phyloP scores from a whole-genome alignment of 23 tunicate species.

The Ciona savignyi region DNA sequence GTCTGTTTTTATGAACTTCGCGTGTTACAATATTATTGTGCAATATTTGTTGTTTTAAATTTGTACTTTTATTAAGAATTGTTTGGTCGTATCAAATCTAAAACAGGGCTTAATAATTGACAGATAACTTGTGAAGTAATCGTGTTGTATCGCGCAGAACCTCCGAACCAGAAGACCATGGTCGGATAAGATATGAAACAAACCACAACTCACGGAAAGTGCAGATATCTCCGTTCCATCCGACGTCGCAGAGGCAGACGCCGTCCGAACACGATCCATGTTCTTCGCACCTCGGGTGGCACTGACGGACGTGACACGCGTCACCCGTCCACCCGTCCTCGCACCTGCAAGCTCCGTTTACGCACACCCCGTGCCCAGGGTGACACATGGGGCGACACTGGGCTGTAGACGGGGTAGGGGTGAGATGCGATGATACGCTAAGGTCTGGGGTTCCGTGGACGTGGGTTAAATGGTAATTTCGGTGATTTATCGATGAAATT shows the following conservation, averaged over 20 bases:
- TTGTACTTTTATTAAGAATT: too few species aligned
- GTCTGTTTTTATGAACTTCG: too few species aligned
- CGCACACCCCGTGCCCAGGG: slow-evolving; percentile 59
- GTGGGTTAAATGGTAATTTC: background rate
- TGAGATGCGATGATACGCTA: background rate
- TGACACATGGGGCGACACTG: slow-evolving; percentile 50
- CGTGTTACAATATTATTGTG: background rate
- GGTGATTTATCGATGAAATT: background rate
- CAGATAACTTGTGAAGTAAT: too few species aligned
- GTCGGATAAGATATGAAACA: too few species aligned
- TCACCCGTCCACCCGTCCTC: slow-evolving; percentile 85
- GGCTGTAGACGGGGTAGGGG: slow-evolving; percentile 35
- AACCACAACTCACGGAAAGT: slow-evolving; percentile 69
- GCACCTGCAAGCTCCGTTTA: slow-evolving; percentile 70
- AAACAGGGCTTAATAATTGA: too few species aligned
- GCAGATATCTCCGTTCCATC: slow-evolving; percentile 93
- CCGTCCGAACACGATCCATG: slow-evolving; percentile 81
- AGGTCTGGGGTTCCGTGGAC: too few species aligned
- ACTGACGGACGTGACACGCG: slow-evolving; percentile 59
- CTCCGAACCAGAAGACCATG: too few species aligned
- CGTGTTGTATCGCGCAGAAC: too few species aligned
- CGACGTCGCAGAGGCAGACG: slow-evolving; percentile 72
- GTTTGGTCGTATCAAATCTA: too few species aligned
- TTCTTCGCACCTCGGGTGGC: slow-evolving; percentile 57
- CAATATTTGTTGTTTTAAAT: background rate